Conservation (phyloP, 2,113 vertebrate genomes). For the Promerops cafer region DNA sequence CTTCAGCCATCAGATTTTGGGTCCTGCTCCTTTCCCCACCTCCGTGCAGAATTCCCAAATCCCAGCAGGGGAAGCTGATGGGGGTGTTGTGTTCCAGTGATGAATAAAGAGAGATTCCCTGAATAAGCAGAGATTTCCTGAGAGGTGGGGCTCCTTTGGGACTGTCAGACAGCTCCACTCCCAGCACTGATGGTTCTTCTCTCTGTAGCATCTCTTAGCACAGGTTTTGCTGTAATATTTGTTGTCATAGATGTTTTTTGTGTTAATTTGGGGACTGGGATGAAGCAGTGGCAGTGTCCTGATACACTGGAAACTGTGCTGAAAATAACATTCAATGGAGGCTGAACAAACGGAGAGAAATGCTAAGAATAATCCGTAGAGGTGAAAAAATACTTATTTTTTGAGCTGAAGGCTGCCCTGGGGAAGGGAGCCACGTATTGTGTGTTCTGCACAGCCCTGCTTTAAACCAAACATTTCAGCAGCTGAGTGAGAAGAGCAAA, state of each 20-base stretch:
- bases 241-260: background rate
- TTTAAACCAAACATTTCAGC: background rate
- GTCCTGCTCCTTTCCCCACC: background rate
- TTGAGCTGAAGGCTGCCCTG: background rate
- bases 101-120: background rate
- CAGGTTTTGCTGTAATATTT: background rate
- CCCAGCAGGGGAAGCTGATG: background rate
- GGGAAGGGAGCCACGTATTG: background rate
- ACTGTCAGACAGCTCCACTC: background rate
- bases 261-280: fast-evolving
- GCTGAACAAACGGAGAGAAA: background rate
- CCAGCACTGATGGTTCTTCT: background rate
- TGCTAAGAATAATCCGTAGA: background rate
- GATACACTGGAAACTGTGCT: background rate
- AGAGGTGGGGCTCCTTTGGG: background rate
- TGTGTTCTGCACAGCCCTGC: background rate
- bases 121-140: background rate
- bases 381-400: background rate
- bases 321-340: background rate
- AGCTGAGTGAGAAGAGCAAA: background rate
- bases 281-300: background rate
- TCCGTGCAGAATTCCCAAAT: background rate
- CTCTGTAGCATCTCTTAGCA: background rate
- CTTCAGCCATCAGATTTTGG: background rate
- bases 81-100: background rate